Conservation (phyloP, 1,140 invertebrate species). For the Achroia grisella region DNA sequence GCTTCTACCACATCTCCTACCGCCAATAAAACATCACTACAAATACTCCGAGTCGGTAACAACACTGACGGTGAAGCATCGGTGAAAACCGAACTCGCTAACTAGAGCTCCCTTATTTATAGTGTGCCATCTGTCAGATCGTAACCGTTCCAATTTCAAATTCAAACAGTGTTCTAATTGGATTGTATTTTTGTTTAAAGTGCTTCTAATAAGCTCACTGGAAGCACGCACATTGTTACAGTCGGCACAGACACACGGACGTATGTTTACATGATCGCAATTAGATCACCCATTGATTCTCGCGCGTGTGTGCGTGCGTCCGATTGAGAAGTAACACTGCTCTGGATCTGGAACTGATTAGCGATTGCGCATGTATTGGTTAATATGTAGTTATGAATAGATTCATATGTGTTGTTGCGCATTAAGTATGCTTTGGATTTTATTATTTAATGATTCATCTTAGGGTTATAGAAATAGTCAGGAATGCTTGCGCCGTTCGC, state of each 20-base stretch:
- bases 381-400: slow-evolving; percentile 47
- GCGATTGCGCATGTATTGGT: slow-evolving; percentile 47
- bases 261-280: slow-evolving; percentile 64
- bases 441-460: slow-evolving; percentile 74
- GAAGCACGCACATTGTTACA: slow-evolving; percentile 62
- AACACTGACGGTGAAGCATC: slow-evolving; percentile 25
- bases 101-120: slow-evolving; percentile 59
- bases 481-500: slow-evolving; percentile 66
- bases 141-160: slow-evolving; percentile 65
- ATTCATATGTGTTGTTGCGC: slow-evolving; percentile 54
- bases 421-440: slow-evolving; percentile 73
- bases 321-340: slow-evolving; percentile 64
- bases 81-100: slow-evolving; percentile 31
- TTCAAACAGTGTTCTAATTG: slow-evolving; percentile 66
- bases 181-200: slow-evolving; percentile 68
- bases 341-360: slow-evolving; percentile 66
- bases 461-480: slow-evolving; percentile 71
- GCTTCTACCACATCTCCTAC: slow-evolving; percentile 14
- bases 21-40: slow-evolving; percentile 46
- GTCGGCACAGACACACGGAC: slow-evolving; percentile 54
- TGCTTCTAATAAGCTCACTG: slow-evolving; percentile 59
- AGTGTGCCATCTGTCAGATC: slow-evolving; percentile 66
- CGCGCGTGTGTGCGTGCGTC: slow-evolving; percentile 32
- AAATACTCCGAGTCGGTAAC: slow-evolving; percentile 10
- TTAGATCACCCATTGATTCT: slow-evolving; percentile 66